A percentile compares a stretch with the other conserved stretches of the same genome.
phyloP scores from a whole-genome alignment of 2,888 invertebrate species.

The Osmoderma eremita region DNA sequence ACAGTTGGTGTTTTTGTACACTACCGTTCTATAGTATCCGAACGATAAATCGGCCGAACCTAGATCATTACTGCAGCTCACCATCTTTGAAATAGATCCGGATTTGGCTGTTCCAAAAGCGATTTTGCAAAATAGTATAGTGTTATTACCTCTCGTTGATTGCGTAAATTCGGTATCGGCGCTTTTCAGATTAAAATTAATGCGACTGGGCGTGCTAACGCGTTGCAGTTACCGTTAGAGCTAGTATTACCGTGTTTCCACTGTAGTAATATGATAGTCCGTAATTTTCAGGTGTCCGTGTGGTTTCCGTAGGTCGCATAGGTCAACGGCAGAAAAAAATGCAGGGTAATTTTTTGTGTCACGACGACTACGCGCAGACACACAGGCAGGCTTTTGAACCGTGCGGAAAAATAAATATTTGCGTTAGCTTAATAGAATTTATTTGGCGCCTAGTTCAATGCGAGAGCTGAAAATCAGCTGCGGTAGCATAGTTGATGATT shows the following conservation, averaged over 20 bases:
- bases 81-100: no score
- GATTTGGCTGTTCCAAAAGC: no score
- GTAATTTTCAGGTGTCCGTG: background rate
- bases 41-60: no score
- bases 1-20: no score
- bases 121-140: no score
- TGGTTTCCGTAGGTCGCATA: background rate
- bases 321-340: background rate
- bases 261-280: background rate
- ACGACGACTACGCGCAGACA: background rate
- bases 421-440: conserved; percentile 6
- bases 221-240: background rate
- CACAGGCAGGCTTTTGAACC: background rate
- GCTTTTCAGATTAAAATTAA: background rate
- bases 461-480: no score
- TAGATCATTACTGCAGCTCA: no score
- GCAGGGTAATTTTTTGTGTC: background rate
- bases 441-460: background rate
- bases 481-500: no score
- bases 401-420: conserved; percentile 4
- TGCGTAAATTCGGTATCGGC: background rate
- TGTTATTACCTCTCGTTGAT: background rate
- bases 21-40: no score
- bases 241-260: background rate
- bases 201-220: background rate